Percentiles rank a stretch among this genome's conserved stretches.
Conservation (phyloP, 2,888 invertebrate genomes). For the Apantesis nais region DNA sequence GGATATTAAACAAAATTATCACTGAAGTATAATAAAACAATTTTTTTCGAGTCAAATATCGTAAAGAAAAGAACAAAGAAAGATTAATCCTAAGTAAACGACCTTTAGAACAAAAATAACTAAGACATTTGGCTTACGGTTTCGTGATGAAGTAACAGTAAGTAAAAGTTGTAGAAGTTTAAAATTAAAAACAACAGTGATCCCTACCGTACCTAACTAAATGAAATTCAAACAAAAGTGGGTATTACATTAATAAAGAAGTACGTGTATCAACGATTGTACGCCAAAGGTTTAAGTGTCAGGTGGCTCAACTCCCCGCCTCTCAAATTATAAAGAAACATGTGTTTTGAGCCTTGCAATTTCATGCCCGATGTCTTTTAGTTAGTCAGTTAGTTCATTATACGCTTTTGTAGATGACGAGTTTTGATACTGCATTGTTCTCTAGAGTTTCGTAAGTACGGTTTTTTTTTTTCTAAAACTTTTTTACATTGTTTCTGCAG, state of each 20-base stretch:
- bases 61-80: not conserved
- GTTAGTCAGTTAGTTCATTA: slow-evolving; percentile 56
- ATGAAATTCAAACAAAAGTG: not conserved
- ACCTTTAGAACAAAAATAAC: not conserved
- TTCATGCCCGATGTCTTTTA: slow-evolving; percentile 58
- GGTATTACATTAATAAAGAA: not conserved
- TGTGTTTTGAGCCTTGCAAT: slow-evolving; percentile 56
- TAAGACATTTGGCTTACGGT: not conserved
- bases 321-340: slow-evolving; percentile 55
- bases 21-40: not conserved
- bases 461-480: not conserved
- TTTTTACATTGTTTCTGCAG: not conserved
- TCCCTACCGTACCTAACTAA: not conserved
- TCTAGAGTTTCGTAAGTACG: not conserved
- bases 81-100: not conserved
- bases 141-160: not conserved
- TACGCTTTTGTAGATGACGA: slow-evolving; percentile 48
- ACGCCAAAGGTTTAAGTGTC: slow-evolving; percentile 33
- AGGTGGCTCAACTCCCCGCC: slow-evolving; percentile 33
- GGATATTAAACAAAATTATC: not conserved
- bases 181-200: not conserved
- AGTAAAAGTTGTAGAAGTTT: not conserved
- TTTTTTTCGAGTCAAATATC: not conserved
- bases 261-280: not conserved
- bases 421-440: not conserved